phyloP scores from a whole-genome alignment of 2,888 invertebrate genomes.

The Syritta pipiens region DNA sequence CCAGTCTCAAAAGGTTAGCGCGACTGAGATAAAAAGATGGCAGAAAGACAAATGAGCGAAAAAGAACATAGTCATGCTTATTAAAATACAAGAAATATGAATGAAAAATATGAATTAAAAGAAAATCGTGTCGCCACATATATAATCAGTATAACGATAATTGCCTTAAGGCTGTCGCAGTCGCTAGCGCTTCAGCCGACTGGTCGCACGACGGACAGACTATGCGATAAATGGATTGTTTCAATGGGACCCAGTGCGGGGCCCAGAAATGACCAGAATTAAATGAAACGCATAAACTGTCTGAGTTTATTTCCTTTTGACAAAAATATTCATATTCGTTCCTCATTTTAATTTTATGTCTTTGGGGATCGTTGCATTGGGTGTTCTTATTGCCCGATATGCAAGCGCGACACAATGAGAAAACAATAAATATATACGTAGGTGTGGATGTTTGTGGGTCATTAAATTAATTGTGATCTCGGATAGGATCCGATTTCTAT shows the following conservation, averaged over 20 bases:
- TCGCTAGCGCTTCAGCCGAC: too few species aligned
- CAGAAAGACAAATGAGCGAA: not conserved
- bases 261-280: slow-evolving; percentile 38
- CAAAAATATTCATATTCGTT: slow-evolving; percentile 52
- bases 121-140: slow-evolving; percentile 53
- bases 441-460: slow-evolving; percentile 37
- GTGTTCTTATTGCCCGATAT: slow-evolving; percentile 35
- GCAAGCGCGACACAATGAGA: slow-evolving; percentile 10
- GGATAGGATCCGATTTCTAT: slow-evolving; percentile 28
- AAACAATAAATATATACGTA: slow-evolving; percentile 31
- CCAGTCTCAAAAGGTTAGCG: not conserved
- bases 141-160: slow-evolving; percentile 46
- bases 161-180: slow-evolving; percentile 28
- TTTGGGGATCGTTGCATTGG: slow-evolving; percentile 31
- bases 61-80: slow-evolving; percentile 16
- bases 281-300: slow-evolving; percentile 45
- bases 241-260: slow-evolving; percentile 9
- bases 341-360: slow-evolving; percentile 48
- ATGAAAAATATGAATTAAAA: slow-evolving; percentile 50
- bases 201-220: slow-evolving; percentile 29
- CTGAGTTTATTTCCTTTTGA: slow-evolving; percentile 43
- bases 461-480: slow-evolving; percentile 46
- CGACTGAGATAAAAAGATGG: not conserved
- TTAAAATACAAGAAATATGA: slow-evolving; percentile 47
- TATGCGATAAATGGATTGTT: slow-evolving; percentile 22